Base-by-base conservation (phyloP, 1,140 invertebrate species). In the Eufriesea mexicana region DNA sequence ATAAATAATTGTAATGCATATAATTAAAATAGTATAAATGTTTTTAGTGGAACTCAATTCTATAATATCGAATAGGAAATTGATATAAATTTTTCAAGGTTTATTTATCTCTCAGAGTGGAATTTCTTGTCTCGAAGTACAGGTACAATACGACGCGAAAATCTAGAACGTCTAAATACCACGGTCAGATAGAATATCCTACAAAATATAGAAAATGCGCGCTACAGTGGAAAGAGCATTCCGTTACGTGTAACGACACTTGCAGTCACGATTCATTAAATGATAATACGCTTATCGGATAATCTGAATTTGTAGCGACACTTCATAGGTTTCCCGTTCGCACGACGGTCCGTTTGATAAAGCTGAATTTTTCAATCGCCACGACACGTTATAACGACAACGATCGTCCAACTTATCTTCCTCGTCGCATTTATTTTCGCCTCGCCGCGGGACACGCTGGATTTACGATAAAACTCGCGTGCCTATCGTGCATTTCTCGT, bases 361-460 rank as follows among this genome's bases (percentile, higher is more conserved):
- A 77, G 28, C 7, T 10, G 0, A 18, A 47, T 42, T 77, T 28
- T 61, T 55, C 16, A 49, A 76, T 78, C 20, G 14, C 2, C 2
- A n/a, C 62, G 5, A 23, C 62, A 49, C 9, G 45, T 45, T 67
- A 5, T 16, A 25, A 16, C 28, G 35, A 28, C 47, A 35, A 54
- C n/a, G 64, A 68, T 68, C 62, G 75, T 78, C 18, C 51, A 57
- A 55, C 49, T 51, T 79, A 79, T 79, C 66, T 59, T n/a, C 66
- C n/a, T 7, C 25, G 42, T 49, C 42, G 61, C 66, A n/a, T 47
- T 71, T 47, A 45, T 79, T 79, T n/a, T 28, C 75, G 51, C 59
- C 18, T 71, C 51, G 18, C 42, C 42, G 54, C 25, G n/a, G 35
- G 18, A 62, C 70, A 10, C 54, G 23, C 6, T 28, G 70, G 16